Percentiles rank a stretch among this genome's conserved stretches.
Conservation (phyloP, 2,888 invertebrate species). For the Amiota minor region DNA sequence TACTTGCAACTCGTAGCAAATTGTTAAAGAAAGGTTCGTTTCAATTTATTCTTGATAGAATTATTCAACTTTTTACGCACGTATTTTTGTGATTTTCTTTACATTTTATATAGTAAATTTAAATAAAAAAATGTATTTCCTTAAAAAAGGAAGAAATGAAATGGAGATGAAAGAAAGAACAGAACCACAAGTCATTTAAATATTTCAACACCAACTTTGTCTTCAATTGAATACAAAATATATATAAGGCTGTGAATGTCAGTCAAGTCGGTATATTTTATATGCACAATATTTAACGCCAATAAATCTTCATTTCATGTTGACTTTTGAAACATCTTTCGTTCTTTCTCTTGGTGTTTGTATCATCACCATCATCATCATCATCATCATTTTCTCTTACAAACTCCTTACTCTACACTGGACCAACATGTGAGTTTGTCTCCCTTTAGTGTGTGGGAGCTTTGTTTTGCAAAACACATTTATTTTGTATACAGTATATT, state of each 20-base stretch:
- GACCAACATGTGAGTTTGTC: not conserved
- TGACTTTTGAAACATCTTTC: not conserved
- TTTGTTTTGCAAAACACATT: not conserved
- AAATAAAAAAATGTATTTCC: not conserved
- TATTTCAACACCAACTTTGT: not conserved
- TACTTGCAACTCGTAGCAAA: constrained; percentile 25
- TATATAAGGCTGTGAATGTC: not conserved
- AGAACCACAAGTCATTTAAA: not conserved
- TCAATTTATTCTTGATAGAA: not conserved
- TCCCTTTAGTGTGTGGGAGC: not conserved
- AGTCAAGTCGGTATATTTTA: not conserved
- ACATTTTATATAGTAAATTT: not conserved
- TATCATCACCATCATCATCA: too few relatives aligned
- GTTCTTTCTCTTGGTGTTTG: too few relatives aligned
- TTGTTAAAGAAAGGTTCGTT: constrained; percentile 13
- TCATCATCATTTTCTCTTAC: too few relatives aligned
- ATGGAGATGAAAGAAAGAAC: not conserved
- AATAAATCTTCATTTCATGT: constrained; percentile 24
- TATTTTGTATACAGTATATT: not conserved
- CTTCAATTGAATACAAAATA: not conserved
- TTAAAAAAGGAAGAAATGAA: not conserved
- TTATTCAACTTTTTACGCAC: constrained; percentile 18
- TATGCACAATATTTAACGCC: not conserved
- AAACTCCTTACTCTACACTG: too few relatives aligned
- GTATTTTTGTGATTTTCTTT: not conserved